Percentiles rank a stretch among this genome's conserved stretches.
phyloP scores from a whole-genome alignment of 2,888 invertebrate genomes.

The Zonitis immaculata region DNA sequence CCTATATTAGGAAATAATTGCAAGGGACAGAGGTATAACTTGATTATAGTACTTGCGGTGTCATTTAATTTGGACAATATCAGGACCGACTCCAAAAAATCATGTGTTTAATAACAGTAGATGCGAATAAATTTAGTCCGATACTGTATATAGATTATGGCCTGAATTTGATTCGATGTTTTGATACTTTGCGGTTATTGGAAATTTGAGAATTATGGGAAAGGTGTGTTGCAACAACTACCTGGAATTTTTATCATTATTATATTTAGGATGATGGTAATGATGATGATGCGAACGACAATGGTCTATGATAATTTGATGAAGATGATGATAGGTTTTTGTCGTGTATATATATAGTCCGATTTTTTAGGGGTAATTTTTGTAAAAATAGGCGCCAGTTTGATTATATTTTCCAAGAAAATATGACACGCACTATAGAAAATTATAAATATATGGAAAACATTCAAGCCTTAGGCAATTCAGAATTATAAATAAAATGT shows the following conservation, averaged over 20 bases:
- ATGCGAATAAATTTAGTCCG: not conserved
- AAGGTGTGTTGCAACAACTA: constrained; percentile 10
- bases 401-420: not conserved
- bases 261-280: not conserved
- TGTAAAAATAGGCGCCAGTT: not conserved
- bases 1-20: constrained; percentile 10
- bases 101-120: no score
- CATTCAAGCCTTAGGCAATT: no score
- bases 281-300: not conserved
- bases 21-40: constrained; percentile 9
- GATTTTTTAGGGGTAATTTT: not conserved
- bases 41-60: constrained; percentile 37
- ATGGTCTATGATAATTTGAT: not conserved
- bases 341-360: no score
- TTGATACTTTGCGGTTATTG: constrained; percentile 20
- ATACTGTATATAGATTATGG: not conserved
- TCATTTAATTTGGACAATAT: constrained; percentile 35
- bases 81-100: constrained; percentile 7
- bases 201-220: constrained; percentile 26
- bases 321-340: not conserved
- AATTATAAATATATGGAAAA: no score
- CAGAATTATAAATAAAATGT: no score
- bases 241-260: constrained; percentile 5
- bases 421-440: not conserved
- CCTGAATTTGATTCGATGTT: constrained; percentile 9